A percentile compares a stretch with the other conserved stretches of the same genome.
Conservation (phyloP, 2,113 vertebrate genomes). For the Plecotus auritus region DNA sequence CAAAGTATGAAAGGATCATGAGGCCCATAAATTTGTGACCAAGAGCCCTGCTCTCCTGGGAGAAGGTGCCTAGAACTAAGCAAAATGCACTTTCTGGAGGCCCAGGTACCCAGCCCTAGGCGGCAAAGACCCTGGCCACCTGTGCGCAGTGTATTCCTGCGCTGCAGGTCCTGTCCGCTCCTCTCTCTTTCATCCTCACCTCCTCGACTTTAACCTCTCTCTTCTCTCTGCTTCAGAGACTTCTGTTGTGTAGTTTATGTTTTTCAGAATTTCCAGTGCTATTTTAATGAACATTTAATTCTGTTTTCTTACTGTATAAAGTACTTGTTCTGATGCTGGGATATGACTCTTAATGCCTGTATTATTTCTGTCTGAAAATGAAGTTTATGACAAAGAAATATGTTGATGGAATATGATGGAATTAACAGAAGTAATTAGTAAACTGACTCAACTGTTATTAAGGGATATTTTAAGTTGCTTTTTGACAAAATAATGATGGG, state of each 20-base stretch:
- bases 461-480: slow-evolving; percentile 16
- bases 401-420: not conserved
- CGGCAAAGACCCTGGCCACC: not conserved
- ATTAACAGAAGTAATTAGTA: not conserved
- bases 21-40: not conserved
- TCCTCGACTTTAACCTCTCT: not conserved
- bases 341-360: not conserved
- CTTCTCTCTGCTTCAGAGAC: not conserved
- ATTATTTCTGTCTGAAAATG: slow-evolving; percentile 26
- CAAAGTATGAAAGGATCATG: not conserved
- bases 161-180: not conserved
- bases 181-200: not conserved
- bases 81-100: not conserved
- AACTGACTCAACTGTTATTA: not conserved
- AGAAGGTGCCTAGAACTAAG: not conserved
- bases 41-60: not conserved
- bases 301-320: slow-evolving; percentile 3
- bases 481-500: slow-evolving; percentile 6
- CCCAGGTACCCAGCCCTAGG: not conserved
- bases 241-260: not conserved
- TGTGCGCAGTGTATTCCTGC: not conserved
- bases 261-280: slow-evolving; percentile 11
- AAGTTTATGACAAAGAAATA: not conserved
- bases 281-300: slow-evolving; percentile 32
- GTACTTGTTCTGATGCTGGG: not conserved